Evolutionary conservation across 2,888 invertebrate genomes (phyloP).

Genomic region (Caprella mutica): DNA sequence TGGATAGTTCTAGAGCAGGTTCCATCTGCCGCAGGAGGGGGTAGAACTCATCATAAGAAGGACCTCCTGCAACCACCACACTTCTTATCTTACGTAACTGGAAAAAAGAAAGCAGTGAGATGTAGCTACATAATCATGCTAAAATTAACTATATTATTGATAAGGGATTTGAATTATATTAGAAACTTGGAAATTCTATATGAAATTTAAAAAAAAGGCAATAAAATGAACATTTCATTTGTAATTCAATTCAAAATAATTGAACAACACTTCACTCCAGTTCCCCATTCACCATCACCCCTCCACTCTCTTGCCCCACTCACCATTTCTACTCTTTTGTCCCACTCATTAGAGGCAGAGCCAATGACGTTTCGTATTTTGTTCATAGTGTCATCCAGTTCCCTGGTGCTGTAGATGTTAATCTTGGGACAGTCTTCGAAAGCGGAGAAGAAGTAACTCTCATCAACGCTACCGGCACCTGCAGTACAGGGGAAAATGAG

Average conservation of each 20-base stretch:
- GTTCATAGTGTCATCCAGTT: slow-evolving; percentile 68
- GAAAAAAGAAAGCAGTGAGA: slow-evolving; percentile 38
- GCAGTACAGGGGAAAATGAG: slow-evolving; percentile 32
- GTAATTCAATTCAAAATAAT: too few species aligned
- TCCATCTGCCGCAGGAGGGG: slow-evolving; percentile 66
- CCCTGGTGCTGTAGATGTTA: slow-evolving; percentile 68
- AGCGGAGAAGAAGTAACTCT: slow-evolving; percentile 70
- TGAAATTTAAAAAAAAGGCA: too few species aligned
- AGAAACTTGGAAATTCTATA: too few species aligned
- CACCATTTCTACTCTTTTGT: slow-evolving; percentile 81
- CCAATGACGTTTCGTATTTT: slow-evolving; percentile 61
- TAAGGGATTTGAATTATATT: too few species aligned
- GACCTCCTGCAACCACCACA: slow-evolving; percentile 66
- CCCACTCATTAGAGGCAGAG: slow-evolving; percentile 82
- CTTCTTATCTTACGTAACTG: slow-evolving; percentile 78
- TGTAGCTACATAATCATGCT: too few species aligned
- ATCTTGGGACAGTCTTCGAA: slow-evolving; percentile 74
- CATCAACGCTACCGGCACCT: slow-evolving; percentile 72
- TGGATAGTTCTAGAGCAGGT: slow-evolving; percentile 64
- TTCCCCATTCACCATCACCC: too few species aligned
- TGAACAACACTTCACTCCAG: neutral
- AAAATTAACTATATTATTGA: too few species aligned
- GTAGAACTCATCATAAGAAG: slow-evolving; percentile 60
- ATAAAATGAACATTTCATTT: too few species aligned
- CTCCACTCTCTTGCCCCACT: too few species aligned